Evolutionary conservation across 2,888 invertebrate genomes (phyloP).

Genomic region (Hipparchia semele): DNA sequence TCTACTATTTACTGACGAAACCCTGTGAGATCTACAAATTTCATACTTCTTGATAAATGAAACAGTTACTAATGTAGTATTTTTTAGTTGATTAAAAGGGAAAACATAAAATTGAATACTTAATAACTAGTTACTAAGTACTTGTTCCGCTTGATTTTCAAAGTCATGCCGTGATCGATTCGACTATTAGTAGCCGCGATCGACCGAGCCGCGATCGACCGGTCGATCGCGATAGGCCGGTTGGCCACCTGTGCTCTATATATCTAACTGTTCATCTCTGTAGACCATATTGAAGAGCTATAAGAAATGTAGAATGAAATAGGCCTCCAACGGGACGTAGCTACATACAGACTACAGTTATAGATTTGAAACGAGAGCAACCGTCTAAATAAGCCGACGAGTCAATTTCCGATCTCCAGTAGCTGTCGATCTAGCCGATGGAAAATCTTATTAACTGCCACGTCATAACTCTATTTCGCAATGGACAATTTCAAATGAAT

Average conservation of each 20-base stretch:
- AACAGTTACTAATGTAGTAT: no score
- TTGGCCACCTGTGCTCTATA: neutral
- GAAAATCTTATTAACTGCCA: slow-evolving; percentile 24
- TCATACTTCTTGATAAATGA: no score
- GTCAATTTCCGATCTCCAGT: slow-evolving; percentile 37
- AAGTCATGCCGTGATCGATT: no score
- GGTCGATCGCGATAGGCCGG: no score
- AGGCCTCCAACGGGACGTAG: slow-evolving; percentile 32
- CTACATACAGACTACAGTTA: slow-evolving; percentile 16
- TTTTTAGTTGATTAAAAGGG: no score
- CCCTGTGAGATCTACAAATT: no score
- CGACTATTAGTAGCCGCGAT: no score
- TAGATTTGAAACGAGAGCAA: slow-evolving; percentile 33
- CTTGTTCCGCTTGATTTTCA: no score
- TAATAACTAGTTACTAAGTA: no score
- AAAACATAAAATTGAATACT: no score
- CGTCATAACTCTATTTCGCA: neutral
- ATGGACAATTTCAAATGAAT: neutral
- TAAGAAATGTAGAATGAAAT: slow-evolving; percentile 20
- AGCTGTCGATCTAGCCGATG: slow-evolving; percentile 25
- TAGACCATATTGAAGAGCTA: neutral
- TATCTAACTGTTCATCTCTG: neutral
- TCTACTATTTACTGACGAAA: no score
- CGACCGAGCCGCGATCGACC: no score
- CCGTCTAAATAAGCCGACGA: slow-evolving; percentile 26